Evolutionary conservation across 92 coral and sea anemone genomes (phyloP).

Genomic region (Umimayanthus kanabou): DNA sequence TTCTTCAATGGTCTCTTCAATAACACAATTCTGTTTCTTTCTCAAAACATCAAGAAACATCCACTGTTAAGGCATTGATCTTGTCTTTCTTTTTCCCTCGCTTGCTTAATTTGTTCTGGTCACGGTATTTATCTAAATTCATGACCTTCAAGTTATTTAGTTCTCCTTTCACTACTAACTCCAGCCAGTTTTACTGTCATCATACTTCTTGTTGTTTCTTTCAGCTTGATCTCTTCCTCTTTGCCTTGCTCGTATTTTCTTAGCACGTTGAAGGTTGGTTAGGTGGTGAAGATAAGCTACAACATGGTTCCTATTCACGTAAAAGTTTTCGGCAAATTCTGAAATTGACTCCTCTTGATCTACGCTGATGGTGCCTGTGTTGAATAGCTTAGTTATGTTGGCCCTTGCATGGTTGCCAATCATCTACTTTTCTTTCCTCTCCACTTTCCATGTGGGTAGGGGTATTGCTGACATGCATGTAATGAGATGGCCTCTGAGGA

Average conservation of each 20-base stretch:
- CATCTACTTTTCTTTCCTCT: constrained; percentile 40
- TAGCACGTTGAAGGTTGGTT: constrained; percentile 31
- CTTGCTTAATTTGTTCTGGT: constrained; percentile 36
- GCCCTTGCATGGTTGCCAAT: constrained; percentile 57
- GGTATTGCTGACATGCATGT: constrained; percentile 22
- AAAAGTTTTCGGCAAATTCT: constrained; percentile 43
- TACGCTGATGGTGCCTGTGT: constrained; percentile 31
- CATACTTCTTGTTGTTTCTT: background rate
- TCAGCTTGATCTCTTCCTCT: constrained; percentile 30
- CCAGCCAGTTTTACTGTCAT: background rate
- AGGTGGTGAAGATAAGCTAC: constrained; percentile 40
- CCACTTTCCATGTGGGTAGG: constrained; percentile 17
- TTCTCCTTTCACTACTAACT: constrained; percentile 33
- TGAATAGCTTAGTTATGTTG: constrained; percentile 42
- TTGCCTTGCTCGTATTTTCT: constrained; percentile 45
- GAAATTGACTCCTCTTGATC: constrained; percentile 42
- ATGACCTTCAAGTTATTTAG: constrained; percentile 40
- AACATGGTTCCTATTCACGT: constrained; percentile 45
- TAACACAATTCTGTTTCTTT: constrained; percentile 28
- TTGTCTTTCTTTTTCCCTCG: constrained; percentile 24
- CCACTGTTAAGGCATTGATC: constrained; percentile 27
- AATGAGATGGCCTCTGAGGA: constrained; percentile 39
- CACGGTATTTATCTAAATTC: constrained; percentile 33
- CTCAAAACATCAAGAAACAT: constrained; percentile 44
- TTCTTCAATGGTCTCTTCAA: constrained; percentile 29